Base-by-base conservation (phyloP, 1,140 invertebrate genomes). In the Idris sp. region DNA sequence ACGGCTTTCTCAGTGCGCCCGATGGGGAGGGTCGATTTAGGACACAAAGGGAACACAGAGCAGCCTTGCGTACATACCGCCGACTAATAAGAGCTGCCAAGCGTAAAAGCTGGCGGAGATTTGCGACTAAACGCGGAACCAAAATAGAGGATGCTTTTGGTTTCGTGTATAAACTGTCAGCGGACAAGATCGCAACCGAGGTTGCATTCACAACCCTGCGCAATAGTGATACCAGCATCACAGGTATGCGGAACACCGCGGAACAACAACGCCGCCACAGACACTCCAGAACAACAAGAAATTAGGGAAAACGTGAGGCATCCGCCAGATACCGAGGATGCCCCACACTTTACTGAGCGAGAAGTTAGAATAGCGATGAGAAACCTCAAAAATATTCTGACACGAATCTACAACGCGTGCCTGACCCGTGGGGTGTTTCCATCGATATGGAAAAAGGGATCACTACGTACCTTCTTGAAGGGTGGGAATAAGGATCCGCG, bases 381-480 rank as follows among this genome's bases (percentile, higher is more conserved):
- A 8, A 31, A 31, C 6, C n/a, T 64, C 0, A 49, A 30, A 9
- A 54, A 44, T 1, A 6, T 18, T 0, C 7, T 58, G 0, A 41
- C 28, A 16, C 18, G 14, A 0, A 3, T 77, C 0, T 53, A 14
- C 1, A 78, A 74, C 31, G 46, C 35, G 0, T 80, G 76, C 9
- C 7, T 76, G 0, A 11, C 46, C 0, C 26, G n/a, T 9, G 28
- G 44, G 1, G 26, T 74, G 15, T 84, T 83, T 44, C 82, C 83
- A 0, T 5, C 31, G 0, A 13, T 7, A 4, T 86, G 81, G 84
- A 85, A 86, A 38, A 16, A 51, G 0, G 79, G 79, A 0, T 49
- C 38, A 2, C 61, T 84, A 0, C 74, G 75, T 0, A 68, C 77
- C 10, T 56, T 86, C 4, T 68, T 78, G 1, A 86, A 78, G 30